A percentile compares a stretch with the other conserved stretches of the same genome.
phyloP scores from a whole-genome alignment of 2,113 vertebrate species.

The Cathartes aura region DNA sequence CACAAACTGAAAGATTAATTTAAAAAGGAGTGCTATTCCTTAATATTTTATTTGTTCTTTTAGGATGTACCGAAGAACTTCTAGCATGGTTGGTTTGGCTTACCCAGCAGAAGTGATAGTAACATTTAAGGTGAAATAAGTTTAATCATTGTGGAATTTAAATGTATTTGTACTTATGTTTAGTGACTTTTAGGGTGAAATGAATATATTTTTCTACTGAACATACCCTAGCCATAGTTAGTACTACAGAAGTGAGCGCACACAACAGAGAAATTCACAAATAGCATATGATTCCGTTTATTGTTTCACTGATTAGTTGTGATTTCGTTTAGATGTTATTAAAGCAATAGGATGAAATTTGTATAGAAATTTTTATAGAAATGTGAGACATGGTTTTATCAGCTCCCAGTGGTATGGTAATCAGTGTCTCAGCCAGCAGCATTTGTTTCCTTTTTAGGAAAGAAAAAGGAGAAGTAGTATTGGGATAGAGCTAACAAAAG shows the following conservation, averaged over 20 bases:
- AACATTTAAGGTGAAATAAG: conserved; percentile 90
- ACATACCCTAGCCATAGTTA: background rate
- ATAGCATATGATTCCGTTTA: background rate
- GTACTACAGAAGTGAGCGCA: background rate
- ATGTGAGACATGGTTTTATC: background rate
- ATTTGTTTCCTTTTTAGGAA: conserved; percentile 30
- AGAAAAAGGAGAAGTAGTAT: background rate
- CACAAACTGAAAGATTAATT: background rate
- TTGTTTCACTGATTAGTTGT: background rate
- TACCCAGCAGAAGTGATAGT: conserved; percentile 90
- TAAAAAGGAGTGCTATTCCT: background rate
- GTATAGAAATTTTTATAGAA: background rate
- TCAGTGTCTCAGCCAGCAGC: background rate
- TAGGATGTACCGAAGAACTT: conserved; percentile 97
- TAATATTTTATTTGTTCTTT: conserved; percentile 47
- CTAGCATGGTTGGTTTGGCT: conserved; percentile 92
- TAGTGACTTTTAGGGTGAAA: background rate
- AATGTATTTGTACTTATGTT: background rate
- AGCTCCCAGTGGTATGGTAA: background rate
- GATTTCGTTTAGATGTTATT: background rate
- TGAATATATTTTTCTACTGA: background rate
- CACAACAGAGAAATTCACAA: background rate
- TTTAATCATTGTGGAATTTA: conserved; percentile 32
- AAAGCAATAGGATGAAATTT: background rate
- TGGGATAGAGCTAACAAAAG: background rate